A percentile compares a stretch with the other conserved stretches of the same genome.
These are phyloP conservation scores for Rhabdomys dilectus DNA, from an alignment of 2,113 vertebrate species.

Conservation along the genomic window DNA sequence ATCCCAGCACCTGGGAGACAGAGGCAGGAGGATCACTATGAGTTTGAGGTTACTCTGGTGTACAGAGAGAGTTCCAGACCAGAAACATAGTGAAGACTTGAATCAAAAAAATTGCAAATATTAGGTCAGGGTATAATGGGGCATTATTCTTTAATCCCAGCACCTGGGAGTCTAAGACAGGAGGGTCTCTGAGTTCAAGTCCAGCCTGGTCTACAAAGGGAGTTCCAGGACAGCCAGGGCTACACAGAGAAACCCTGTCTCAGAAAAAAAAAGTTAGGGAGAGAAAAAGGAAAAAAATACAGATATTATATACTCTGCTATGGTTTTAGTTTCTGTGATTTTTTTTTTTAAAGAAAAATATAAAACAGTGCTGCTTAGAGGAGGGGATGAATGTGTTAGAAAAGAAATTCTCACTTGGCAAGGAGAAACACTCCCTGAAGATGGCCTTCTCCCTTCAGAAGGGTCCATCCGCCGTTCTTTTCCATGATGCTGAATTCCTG, in stretches of 20 bases:
- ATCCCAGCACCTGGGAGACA: not conserved
- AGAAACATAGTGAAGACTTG: not conserved
- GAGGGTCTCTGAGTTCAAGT: not conserved
- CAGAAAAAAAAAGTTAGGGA: not conserved
- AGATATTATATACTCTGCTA: not conserved
- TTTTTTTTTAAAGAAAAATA: not conserved
- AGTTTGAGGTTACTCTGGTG: not conserved
- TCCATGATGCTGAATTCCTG: constrained; percentile 79
- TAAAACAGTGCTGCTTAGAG: constrained; percentile 32
- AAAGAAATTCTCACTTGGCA: constrained; percentile 74
- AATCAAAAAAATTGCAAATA: not conserved
- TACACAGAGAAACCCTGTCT: not conserved
- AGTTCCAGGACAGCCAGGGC: not conserved
- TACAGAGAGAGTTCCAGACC: not conserved
- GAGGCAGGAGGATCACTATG: not conserved
- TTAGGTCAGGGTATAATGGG: not conserved
- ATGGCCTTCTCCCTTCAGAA: constrained; percentile 71
- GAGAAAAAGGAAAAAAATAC: not conserved
- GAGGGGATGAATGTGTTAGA: not conserved
- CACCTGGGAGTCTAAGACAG: not conserved
- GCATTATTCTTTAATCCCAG: not conserved
- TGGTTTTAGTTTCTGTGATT: not conserved
- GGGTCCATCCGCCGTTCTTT: constrained; percentile 75
- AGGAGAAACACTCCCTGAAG: constrained; percentile 81
- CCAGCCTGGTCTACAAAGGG: not conserved